These are phyloP conservation scores for Pristiophorus japonicus DNA, from an alignment of 2,113 vertebrate genomes.

Conservation along the genomic window DNA sequence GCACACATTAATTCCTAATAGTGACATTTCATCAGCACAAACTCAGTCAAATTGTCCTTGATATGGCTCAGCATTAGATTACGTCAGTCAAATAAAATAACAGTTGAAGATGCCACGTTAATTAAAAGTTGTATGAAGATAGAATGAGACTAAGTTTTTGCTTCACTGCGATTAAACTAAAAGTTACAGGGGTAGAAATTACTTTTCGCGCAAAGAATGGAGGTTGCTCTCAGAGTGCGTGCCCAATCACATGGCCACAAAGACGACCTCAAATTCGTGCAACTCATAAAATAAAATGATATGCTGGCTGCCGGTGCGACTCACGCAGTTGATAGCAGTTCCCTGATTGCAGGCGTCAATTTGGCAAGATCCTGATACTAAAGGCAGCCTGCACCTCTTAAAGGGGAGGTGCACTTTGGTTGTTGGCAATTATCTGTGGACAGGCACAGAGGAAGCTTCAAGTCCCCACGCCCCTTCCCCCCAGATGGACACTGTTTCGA, in stretches of 20 bases:
- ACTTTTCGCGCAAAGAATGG: background rate
- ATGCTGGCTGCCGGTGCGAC: background rate
- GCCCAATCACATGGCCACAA: background rate
- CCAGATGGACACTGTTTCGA: too few species aligned
- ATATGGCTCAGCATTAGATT: background rate
- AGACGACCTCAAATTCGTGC: background rate
- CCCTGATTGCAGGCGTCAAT: too few species aligned
- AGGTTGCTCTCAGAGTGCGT: background rate
- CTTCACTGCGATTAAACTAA: background rate
- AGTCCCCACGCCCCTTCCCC: too few species aligned
- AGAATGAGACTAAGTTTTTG: background rate
- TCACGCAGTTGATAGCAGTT: too few species aligned
- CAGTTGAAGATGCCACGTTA: background rate
- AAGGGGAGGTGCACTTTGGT: too few species aligned
- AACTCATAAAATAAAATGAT: background rate
- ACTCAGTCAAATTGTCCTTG: background rate
- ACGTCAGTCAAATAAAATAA: too few species aligned
- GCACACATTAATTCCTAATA: background rate
- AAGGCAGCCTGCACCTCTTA: too few species aligned
- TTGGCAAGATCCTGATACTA: too few species aligned
- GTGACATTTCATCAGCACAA: background rate
- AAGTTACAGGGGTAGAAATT: background rate
- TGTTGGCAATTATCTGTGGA: too few species aligned
- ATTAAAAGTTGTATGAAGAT: background rate
- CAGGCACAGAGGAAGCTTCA: too few species aligned